These are phyloP conservation scores for Creontiades dilutus DNA, from an alignment of 2,888 invertebrate species.

Conservation along the genomic window DNA sequence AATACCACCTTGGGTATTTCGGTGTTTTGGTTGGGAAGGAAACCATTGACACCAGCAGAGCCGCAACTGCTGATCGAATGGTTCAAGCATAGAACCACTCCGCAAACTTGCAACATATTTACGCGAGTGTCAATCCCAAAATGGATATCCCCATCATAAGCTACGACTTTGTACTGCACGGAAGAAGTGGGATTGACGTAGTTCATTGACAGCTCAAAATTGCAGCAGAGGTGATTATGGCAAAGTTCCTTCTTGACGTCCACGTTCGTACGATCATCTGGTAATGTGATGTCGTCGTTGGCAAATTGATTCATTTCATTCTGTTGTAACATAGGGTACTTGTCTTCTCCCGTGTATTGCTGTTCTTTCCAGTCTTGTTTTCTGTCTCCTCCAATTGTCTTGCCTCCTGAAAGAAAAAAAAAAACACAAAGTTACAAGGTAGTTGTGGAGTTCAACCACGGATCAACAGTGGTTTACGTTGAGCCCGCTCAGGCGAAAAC, in stretches of 20 bases:
- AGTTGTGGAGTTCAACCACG: too few species aligned
- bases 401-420: background rate
- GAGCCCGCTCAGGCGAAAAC: too few species aligned
- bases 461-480: too few species aligned
- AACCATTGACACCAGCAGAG: constrained; percentile 5
- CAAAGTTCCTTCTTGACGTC: background rate
- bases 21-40: background rate
- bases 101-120: constrained; percentile 66
- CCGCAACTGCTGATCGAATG: constrained; percentile 65
- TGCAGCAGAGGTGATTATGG: background rate
- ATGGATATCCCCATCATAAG: background rate
- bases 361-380: background rate
- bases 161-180: background rate
- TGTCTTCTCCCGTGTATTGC: background rate
- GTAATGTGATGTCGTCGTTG: background rate
- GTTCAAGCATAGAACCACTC: constrained; percentile 70
- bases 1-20: background rate
- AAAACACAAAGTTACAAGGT: too few species aligned
- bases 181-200: background rate
- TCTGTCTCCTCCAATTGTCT: background rate
- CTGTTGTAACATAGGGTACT: background rate
- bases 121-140: background rate
- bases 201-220: background rate
- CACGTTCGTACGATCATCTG: background rate
- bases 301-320: background rate